phyloP scores from a whole-genome alignment of 2,888 invertebrate species.

The Pegoplata infirma region DNA sequence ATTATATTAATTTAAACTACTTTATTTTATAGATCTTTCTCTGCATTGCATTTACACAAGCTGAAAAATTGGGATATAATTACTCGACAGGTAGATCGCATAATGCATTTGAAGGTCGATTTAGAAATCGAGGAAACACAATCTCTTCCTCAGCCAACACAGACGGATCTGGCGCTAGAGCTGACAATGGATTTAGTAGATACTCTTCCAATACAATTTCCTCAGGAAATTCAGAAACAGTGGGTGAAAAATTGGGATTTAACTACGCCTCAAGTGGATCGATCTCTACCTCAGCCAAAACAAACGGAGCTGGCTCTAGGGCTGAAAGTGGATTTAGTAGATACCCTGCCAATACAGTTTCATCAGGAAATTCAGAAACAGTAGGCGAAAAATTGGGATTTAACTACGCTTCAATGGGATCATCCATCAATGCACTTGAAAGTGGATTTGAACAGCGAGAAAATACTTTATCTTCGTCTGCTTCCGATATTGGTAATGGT shows the following conservation, averaged over 20 bases:
- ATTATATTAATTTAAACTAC: neutral
- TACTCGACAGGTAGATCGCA: constrained; percentile 49
- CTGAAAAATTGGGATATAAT: constrained; percentile 57
- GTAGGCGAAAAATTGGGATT: constrained; percentile 56
- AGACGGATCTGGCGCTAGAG: constrained; percentile 26
- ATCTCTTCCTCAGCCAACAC: neutral
- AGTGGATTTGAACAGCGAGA: too few relatives aligned
- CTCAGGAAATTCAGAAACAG: too few relatives aligned
- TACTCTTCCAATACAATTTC: constrained; percentile 15
- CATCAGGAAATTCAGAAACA: too few relatives aligned
- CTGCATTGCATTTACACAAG: constrained; percentile 48
- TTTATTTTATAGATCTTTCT: constrained; percentile 39
- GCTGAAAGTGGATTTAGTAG: constrained; percentile 25
- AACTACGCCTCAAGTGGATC: constrained; percentile 55
- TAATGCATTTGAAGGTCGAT: constrained; percentile 49
- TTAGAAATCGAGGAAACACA: constrained; percentile 21
- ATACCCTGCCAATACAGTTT: constrained; percentile 22
- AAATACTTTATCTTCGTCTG: too few relatives aligned
- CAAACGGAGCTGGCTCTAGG: constrained; percentile 26
- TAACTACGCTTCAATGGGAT: constrained; percentile 53
- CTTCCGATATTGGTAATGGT: too few relatives aligned
- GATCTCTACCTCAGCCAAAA: neutral
- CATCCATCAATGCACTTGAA: constrained; percentile 8
- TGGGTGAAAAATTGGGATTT: constrained; percentile 56
- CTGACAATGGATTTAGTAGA: constrained; percentile 29